Conservation (phyloP, 2,888 invertebrate genomes). For the Drosophila kokeensis region DNA sequence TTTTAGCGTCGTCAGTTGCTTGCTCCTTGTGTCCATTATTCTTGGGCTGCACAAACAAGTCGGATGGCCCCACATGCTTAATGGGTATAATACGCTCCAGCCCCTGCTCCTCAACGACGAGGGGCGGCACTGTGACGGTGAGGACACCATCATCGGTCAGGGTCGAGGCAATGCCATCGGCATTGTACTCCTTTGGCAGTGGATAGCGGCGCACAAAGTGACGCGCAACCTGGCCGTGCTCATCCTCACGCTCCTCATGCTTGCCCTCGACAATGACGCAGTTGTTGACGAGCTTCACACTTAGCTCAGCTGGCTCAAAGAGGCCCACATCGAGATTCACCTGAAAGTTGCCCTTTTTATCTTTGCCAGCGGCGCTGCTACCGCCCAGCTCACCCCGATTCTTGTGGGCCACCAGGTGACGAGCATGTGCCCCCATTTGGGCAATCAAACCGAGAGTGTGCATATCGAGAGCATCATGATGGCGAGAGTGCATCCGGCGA, state of each 20-base stretch:
- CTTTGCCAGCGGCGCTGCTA: conserved; percentile 71
- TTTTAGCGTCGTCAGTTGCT: conserved; percentile 28
- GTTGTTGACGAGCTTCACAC: conserved; percentile 87
- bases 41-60: conserved; percentile 68
- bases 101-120: conserved; percentile 44
- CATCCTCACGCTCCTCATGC: conserved; percentile 90
- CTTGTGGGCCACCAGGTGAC: conserved; percentile 66
- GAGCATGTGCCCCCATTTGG: conserved; percentile 77
- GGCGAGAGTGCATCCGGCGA: conserved; percentile 75
- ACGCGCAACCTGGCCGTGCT: conserved; percentile 91
- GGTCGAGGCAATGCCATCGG: conserved; percentile 89
- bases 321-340: conserved; percentile 89
- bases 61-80: conserved; percentile 78
- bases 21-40: conserved; percentile 54
- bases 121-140: conserved; percentile 89
- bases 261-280: conserved; percentile 89
- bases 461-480: conserved; percentile 75
- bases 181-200: conserved; percentile 88
- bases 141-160: conserved; percentile 93
- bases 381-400: conserved; percentile 58
- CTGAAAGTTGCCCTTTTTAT: conserved; percentile 88
- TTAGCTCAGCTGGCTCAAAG: conserved; percentile 89
- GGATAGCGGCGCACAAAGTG: conserved; percentile 91
- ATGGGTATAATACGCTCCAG: conserved; percentile 79
- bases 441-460: conserved; percentile 79